Evolutionary conservation across 2,113 vertebrate species (phyloP).

Genomic region (Labeo rohita): DNA sequence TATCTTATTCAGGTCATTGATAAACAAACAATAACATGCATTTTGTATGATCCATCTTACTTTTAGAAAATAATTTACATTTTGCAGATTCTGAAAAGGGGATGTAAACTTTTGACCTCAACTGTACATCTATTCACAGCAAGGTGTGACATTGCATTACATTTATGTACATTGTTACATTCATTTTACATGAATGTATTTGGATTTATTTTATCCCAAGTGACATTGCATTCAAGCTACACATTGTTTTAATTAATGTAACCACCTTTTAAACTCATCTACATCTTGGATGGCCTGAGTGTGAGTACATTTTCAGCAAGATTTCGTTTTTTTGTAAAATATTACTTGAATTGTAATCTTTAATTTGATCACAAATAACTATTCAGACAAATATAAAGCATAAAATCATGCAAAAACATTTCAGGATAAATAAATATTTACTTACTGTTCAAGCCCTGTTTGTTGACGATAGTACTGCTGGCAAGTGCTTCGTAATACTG

Average conservation of each 20-base stretch:
- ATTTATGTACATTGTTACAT: background rate
- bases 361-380: background rate
- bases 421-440: constrained; percentile 47
- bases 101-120: no score
- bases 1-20: no score
- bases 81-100: no score
- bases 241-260: background rate
- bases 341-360: background rate
- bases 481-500: constrained; percentile 97
- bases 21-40: no score
- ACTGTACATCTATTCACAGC: background rate
- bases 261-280: background rate
- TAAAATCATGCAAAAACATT: background rate
- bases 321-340: background rate
- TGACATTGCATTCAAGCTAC: background rate
- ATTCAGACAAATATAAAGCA: background rate
- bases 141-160: background rate
- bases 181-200: background rate
- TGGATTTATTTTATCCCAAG: background rate
- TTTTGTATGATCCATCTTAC: no score
- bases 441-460: constrained; percentile 98
- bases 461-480: constrained; percentile 97
- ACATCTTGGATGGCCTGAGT: background rate
- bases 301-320: background rate
- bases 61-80: no score